phyloP scores from a whole-genome alignment of 2,113 vertebrate genomes.

The Nesoenas mayeri region DNA sequence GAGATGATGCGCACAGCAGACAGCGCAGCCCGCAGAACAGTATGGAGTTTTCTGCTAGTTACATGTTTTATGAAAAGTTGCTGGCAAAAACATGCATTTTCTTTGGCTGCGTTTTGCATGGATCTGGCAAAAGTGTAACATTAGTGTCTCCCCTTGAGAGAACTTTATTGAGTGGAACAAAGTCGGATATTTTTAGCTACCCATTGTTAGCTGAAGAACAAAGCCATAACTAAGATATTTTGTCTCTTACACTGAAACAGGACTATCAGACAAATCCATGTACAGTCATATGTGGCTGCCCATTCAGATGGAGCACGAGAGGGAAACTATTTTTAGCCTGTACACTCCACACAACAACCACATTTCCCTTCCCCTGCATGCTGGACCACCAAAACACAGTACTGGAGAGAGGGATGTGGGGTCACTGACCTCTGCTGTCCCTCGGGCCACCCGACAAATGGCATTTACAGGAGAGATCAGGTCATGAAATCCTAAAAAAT shows the following conservation, averaged over 20 bases:
- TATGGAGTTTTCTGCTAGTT: conserved; percentile 23
- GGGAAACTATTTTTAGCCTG: conserved; percentile 49
- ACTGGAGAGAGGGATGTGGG: neutral
- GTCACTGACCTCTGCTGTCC: neutral
- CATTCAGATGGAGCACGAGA: conserved; percentile 47
- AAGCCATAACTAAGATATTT: conserved; percentile 74
- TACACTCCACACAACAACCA: neutral
- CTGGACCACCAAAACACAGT: conserved; percentile 3
- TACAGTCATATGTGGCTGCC: conserved; percentile 57
- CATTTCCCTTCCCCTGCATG: neutral
- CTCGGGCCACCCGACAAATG: neutral
- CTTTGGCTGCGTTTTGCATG: conserved; percentile 50
- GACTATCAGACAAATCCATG: conserved; percentile 62
- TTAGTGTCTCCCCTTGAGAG: conserved; percentile 63
- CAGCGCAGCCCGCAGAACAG: neutral
- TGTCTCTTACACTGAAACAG: conserved; percentile 60
- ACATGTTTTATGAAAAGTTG: conserved; percentile 51
- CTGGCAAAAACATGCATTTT: conserved; percentile 63
- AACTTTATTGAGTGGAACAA: conserved; percentile 71
- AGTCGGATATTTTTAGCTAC: conserved; percentile 75
- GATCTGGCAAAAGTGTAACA: conserved; percentile 58
- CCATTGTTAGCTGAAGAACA: conserved; percentile 73
- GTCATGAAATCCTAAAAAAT: neutral
- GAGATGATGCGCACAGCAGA: neutral
- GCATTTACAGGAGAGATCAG: neutral